These are phyloP conservation scores for Acanthisitta chloris DNA, from an alignment of 2,113 vertebrate genomes.

Conservation along the genomic window DNA sequence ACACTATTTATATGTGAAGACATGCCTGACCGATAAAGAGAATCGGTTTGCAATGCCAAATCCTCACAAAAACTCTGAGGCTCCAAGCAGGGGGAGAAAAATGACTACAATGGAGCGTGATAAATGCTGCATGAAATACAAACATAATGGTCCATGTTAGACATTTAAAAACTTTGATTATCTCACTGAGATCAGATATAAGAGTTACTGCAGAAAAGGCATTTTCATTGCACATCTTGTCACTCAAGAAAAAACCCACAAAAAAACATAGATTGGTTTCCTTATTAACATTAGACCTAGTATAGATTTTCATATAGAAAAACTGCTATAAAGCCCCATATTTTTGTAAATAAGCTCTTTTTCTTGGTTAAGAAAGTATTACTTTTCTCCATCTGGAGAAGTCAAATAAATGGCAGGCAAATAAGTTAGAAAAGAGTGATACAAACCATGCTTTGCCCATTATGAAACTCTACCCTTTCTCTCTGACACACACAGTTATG, in stretches of 20 bases:
- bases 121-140: background rate
- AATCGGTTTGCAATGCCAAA: background rate
- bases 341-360: background rate
- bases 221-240: background rate
- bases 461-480: background rate
- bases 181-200: background rate
- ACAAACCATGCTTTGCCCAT: background rate
- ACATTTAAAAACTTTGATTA: background rate
- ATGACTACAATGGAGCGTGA: background rate
- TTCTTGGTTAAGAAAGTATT: background rate
- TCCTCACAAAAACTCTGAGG: conserved; percentile 6
- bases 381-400: background rate
- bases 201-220: background rate
- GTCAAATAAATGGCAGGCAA: background rate
- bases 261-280: background rate
- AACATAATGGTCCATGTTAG: background rate
- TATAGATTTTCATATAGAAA: background rate
- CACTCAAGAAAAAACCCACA: background rate
- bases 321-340: background rate
- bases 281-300: background rate
- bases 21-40: conserved; percentile 14
- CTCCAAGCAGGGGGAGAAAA: background rate
- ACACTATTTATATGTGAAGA: conserved; percentile 18
- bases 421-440: background rate
- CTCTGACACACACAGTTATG: background rate